These are phyloP conservation scores for Eudyptes chrysolophus DNA, from an alignment of 2,113 vertebrate species.

Conservation along the genomic window DNA sequence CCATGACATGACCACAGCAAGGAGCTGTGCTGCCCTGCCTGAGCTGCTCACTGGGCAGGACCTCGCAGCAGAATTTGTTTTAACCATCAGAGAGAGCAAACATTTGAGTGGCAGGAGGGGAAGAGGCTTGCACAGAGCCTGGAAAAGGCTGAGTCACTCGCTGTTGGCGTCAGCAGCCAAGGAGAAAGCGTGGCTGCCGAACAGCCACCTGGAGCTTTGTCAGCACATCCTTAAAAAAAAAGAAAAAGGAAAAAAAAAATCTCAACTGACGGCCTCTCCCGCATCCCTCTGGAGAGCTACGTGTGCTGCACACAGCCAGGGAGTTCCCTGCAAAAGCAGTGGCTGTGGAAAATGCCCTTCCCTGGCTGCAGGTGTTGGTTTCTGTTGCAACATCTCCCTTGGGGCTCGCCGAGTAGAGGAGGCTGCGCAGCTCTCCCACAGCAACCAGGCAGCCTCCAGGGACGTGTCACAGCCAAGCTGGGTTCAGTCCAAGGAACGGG, in stretches of 20 bases:
- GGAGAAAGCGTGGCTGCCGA: neutral
- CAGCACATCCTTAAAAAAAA: neutral
- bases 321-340: neutral
- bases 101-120: neutral
- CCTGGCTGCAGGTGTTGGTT: constrained; percentile 33
- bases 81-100: neutral
- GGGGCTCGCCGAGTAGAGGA: neutral
- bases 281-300: neutral
- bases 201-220: constrained; percentile 29
- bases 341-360: neutral
- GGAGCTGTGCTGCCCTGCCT: neutral
- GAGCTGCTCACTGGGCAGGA: neutral
- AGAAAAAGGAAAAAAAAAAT: accelerated
- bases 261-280: neutral
- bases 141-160: constrained; percentile 28
- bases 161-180: neutral
- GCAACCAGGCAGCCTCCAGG: constrained; percentile 23
- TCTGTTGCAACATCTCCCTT: constrained; percentile 5
- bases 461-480: neutral
- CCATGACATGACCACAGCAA: accelerated
- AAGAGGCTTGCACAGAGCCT: neutral
- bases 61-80: neutral
- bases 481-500: neutral
- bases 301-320: neutral
- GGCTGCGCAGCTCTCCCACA: neutral